Conservation (phyloP, 2,888 invertebrate genomes). For the Quadriops clusia region DNA sequence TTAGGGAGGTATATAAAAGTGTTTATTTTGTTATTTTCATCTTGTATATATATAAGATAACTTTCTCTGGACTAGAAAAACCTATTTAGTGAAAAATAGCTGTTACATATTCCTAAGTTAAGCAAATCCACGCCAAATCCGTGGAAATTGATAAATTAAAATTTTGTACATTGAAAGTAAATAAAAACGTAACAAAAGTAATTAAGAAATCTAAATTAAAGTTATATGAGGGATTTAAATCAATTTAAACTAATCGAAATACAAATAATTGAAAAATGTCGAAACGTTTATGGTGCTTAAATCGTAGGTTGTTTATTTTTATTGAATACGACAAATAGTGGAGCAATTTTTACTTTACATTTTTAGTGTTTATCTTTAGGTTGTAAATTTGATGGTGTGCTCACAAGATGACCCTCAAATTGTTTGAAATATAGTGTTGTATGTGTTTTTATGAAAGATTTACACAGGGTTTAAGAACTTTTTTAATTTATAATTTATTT, state of each 20-base stretch:
- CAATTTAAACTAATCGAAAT: no score
- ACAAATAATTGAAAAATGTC: no score
- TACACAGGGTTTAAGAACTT: constrained; percentile 6
- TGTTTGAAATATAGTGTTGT: no score
- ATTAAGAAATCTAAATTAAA: constrained; percentile 1
- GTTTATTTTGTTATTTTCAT: constrained; percentile 4
- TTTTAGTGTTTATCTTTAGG: no score
- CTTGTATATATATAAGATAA: constrained; percentile 3
- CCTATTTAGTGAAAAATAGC: constrained; percentile 5
- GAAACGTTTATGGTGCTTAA: no score
- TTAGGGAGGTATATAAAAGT: neutral
- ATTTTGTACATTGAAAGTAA: constrained; percentile 2
- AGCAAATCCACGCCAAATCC: constrained; percentile 1
- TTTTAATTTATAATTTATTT: constrained; percentile 5
- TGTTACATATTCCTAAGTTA: constrained; percentile 6
- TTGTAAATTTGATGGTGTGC: no score
- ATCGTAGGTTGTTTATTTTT: no score
- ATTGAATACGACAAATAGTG: no score
- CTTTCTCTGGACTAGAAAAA: neutral
- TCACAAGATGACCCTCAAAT: no score
- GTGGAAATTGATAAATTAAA: neutral
- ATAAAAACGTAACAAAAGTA: constrained; percentile 4
- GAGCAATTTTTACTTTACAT: no score
- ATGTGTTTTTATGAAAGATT: no score
- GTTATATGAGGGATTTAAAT: constrained; percentile 6